A percentile compares a stretch with the other conserved stretches of the same genome.
Evolutionary conservation across 2,113 vertebrate genomes (phyloP).

Genomic region (Callipepla squamata): DNA sequence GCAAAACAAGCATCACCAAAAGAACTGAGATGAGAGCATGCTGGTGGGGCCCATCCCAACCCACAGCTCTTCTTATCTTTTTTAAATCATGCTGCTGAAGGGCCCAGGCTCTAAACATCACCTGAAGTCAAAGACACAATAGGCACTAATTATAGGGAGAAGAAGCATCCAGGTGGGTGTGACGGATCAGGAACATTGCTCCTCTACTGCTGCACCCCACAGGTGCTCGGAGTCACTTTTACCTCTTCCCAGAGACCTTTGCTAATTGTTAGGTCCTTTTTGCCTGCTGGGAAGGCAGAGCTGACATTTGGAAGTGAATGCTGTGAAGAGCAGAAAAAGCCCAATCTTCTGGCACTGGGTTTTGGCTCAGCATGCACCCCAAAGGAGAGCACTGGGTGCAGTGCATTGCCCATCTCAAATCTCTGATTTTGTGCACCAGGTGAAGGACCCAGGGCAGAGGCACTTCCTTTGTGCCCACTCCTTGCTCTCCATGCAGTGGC

Average conservation of each 20-base stretch:
- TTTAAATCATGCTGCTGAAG: conserved; percentile 47
- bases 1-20: conserved; percentile 25
- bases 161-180: conserved; percentile 12
- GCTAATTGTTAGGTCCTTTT: fast-evolving
- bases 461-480: background rate
- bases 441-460: background rate
- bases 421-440: background rate
- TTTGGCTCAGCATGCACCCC: background rate
- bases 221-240: background rate
- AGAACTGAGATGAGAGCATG: conserved; percentile 30
- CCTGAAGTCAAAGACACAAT: conserved; percentile 54
- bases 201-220: too few relatives aligned
- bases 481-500: background rate
- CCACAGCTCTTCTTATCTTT: conserved; percentile 51
- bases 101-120: conserved; percentile 44
- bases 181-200: fast-evolving
- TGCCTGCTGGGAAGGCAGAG: too few relatives aligned
- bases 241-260: background rate
- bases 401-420: background rate
- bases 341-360: fast-evolving
- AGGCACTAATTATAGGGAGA: conserved; percentile 38
- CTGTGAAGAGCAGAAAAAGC: fast-evolving
- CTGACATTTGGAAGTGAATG: background rate
- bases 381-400: background rate
- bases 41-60: conserved; percentile 51